Percentiles rank a stretch among this genome's conserved stretches.
phyloP scores from a whole-genome alignment of 1,140 invertebrate species.

The Pectinophora gossypiella region DNA sequence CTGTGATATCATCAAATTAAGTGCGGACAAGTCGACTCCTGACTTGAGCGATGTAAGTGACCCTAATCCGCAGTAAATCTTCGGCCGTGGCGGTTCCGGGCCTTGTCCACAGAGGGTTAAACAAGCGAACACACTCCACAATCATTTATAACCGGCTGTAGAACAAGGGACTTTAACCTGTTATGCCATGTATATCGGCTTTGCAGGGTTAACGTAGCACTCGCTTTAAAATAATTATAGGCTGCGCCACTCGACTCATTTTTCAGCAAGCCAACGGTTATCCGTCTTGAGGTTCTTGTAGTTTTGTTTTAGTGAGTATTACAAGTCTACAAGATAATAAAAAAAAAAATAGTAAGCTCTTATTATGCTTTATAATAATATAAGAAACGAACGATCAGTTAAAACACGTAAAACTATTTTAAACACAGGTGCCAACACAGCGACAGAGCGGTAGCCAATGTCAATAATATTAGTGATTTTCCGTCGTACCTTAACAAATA shows the following conservation, averaged over 20 bases:
- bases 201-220: neutral
- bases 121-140: conserved; percentile 46
- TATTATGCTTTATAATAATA: no score
- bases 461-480: no score
- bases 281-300: neutral
- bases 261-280: neutral
- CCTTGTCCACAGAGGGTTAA: conserved; percentile 42
- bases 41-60: conserved; percentile 68
- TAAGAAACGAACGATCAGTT: no score
- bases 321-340: no score
- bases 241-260: neutral
- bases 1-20: conserved; percentile 60
- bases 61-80: conserved; percentile 73
- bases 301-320: neutral
- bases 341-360: no score
- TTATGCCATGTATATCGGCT: neutral
- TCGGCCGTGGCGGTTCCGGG: conserved; percentile 23
- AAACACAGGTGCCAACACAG: no score
- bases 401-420: no score
- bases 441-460: no score
- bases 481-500: no score
- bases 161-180: conserved; percentile 34
- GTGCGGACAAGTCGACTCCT: conserved; percentile 58
- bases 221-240: conserved; percentile 4
- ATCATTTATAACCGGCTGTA: conserved; percentile 68